phyloP scores from a whole-genome alignment of 2,113 vertebrate species.

The Orycteropus afer region DNA sequence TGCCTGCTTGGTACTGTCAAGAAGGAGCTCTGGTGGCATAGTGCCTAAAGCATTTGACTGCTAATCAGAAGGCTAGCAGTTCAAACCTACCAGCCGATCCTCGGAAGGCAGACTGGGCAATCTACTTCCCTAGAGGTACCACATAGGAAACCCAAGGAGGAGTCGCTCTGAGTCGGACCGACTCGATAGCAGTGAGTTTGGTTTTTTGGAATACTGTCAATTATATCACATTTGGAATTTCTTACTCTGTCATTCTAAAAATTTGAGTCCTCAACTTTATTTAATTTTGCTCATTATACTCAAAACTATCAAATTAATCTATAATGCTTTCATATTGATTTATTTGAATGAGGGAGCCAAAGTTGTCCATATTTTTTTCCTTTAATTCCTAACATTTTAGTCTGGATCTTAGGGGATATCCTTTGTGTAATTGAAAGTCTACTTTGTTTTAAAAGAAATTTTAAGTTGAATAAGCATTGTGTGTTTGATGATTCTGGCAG shows the following conservation, averaged over 20 bases:
- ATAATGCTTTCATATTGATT: slow-evolving; percentile 53
- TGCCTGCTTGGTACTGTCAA: too few species aligned
- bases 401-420: slow-evolving; percentile 25
- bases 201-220: slow-evolving; percentile 47
- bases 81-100: too few species aligned
- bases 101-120: too few species aligned
- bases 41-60: too few species aligned
- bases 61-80: too few species aligned
- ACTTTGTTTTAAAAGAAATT: slow-evolving; percentile 48
- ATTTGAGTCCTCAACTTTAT: background rate
- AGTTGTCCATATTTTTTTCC: slow-evolving; percentile 61
- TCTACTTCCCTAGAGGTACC: too few species aligned
- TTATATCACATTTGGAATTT: slow-evolving; percentile 23
- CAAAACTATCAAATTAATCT: slow-evolving; percentile 7
- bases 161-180: too few species aligned
- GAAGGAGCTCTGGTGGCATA: too few species aligned
- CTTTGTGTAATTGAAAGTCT: slow-evolving; percentile 37
- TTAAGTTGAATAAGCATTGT: background rate
- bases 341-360: slow-evolving; percentile 49
- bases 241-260: slow-evolving; percentile 44
- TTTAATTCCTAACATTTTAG: slow-evolving; percentile 41
- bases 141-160: too few species aligned
- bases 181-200: too few species aligned
- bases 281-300: slow-evolving; percentile 30
- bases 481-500: background rate